Evolutionary conservation across 2,888 invertebrate genomes (phyloP).

Genomic region (Chalcosyrphus nemorum): DNA sequence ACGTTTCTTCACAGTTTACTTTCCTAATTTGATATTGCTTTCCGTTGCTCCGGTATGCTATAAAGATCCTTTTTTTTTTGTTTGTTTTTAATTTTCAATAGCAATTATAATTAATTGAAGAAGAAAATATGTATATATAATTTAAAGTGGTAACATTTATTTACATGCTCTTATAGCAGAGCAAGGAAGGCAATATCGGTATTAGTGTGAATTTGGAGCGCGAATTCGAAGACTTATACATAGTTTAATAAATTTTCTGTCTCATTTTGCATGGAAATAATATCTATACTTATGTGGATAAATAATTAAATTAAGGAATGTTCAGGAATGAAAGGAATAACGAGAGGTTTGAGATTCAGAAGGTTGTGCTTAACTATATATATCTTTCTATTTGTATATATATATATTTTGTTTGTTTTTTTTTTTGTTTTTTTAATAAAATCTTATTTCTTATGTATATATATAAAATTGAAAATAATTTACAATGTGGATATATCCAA

Average conservation of each 20-base stretch:
- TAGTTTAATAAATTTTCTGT: slow-evolving; percentile 22
- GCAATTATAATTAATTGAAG: slow-evolving; percentile 35
- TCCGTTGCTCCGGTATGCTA: slow-evolving; percentile 32
- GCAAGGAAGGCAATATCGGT: slow-evolving; percentile 62
- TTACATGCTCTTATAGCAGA: slow-evolving; percentile 27
- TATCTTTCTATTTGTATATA: slow-evolving; percentile 40
- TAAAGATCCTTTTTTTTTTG: not conserved
- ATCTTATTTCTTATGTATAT: slow-evolving; percentile 52
- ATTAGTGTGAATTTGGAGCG: slow-evolving; percentile 50
- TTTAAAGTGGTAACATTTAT: slow-evolving; percentile 58
- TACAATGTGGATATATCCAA: slow-evolving; percentile 82
- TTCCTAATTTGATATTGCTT: slow-evolving; percentile 57
- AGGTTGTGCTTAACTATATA: slow-evolving; percentile 62
- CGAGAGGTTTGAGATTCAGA: slow-evolving; percentile 51
- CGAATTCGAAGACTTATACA: slow-evolving; percentile 38
- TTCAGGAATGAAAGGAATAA: slow-evolving; percentile 45
- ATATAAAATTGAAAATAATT: slow-evolving; percentile 76
- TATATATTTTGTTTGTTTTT: slow-evolving; percentile 10
- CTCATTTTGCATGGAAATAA: slow-evolving; percentile 27
- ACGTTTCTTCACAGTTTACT: slow-evolving; percentile 70
- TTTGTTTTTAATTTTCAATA: slow-evolving; percentile 3
- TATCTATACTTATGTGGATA: slow-evolving; percentile 38
- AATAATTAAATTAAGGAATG: slow-evolving; percentile 58
- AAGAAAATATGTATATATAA: slow-evolving; percentile 44
- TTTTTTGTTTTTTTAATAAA: slow-evolving; percentile 47